Percentiles rank a stretch among this genome's conserved stretches.
phyloP scores from a whole-genome alignment of 2,888 invertebrate genomes.

The Drosophila ezoana region DNA sequence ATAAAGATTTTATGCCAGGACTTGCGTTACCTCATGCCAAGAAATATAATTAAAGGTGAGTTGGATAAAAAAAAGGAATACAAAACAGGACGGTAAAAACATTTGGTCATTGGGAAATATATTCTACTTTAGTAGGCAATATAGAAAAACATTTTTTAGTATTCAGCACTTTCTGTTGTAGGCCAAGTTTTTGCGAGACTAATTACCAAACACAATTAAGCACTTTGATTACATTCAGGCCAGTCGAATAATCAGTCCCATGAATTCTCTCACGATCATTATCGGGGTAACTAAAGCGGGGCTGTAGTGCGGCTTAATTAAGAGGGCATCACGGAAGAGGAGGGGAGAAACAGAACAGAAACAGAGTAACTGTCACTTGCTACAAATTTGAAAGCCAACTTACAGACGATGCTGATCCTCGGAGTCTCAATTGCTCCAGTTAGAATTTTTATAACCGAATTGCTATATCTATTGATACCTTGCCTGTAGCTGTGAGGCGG shows the following conservation, averaged over 20 bases:
- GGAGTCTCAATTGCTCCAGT: slow-evolving; percentile 66
- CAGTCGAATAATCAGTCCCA: slow-evolving; percentile 43
- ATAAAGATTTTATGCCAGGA: no score
- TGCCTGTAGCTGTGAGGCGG: slow-evolving; percentile 21
- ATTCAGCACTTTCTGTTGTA: background rate
- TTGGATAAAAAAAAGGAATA: no score
- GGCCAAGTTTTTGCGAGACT: slow-evolving; percentile 37
- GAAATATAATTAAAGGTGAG: no score
- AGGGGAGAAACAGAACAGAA: slow-evolving; percentile 25
- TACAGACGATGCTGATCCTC: slow-evolving; percentile 21
- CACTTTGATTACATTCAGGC: slow-evolving; percentile 63
- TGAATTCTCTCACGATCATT: slow-evolving; percentile 76
- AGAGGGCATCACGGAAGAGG: background rate
- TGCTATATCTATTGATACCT: slow-evolving; percentile 59
- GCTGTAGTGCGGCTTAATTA: slow-evolving; percentile 31
- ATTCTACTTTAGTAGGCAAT: background rate
- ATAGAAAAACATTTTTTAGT: background rate
- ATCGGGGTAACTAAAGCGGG: slow-evolving; percentile 56
- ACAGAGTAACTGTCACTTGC: slow-evolving; percentile 71
- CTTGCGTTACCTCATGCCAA: no score
- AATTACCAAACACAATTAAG: slow-evolving; percentile 71
- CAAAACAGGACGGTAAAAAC: no score
- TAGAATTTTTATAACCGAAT: slow-evolving; percentile 71
- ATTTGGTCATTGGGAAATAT: no score
- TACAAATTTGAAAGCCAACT: slow-evolving; percentile 63